phyloP scores from a whole-genome alignment of 1,140 invertebrate genomes.

The Carposina sasakii region DNA sequence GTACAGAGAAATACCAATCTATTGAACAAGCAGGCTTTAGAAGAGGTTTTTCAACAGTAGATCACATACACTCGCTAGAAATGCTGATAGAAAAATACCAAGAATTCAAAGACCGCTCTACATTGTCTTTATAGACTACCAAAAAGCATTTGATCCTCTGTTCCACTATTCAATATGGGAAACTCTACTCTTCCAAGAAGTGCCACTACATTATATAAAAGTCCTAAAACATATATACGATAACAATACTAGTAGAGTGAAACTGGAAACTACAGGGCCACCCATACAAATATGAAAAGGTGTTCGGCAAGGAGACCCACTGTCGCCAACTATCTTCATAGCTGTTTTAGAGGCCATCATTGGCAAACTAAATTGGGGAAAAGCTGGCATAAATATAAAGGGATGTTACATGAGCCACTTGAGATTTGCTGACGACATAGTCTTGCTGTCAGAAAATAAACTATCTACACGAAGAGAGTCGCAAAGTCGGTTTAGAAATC shows the following conservation, averaged over 20 bases:
- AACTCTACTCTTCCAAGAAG: too few relatives aligned
- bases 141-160: too few relatives aligned
- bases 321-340: not conserved
- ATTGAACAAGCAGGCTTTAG: constrained; percentile 18
- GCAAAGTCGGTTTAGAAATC: too few relatives aligned
- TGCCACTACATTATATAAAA: not conserved
- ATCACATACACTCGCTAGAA: constrained; percentile 20
- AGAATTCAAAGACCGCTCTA: constrained; percentile 13
- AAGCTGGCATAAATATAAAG: not conserved
- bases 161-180: too few relatives aligned
- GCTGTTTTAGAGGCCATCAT: not conserved
- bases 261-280: not conserved
- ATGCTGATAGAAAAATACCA: constrained; percentile 15
- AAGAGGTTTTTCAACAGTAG: constrained; percentile 12
- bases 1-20: constrained; percentile 14
- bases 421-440: constrained; percentile 3
- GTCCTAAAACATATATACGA: not conserved
- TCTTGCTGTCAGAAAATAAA: constrained; percentile 1
- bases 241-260: not conserved
- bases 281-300: not conserved
- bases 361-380: constrained; percentile 1
- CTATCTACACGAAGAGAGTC: too few relatives aligned
- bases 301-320: not conserved
- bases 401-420: not conserved
- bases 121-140: constrained; percentile 11